These are phyloP conservation scores for Cyclura pinguis DNA, from an alignment of 2,797 vertebrate species.

Conservation along the genomic window DNA sequence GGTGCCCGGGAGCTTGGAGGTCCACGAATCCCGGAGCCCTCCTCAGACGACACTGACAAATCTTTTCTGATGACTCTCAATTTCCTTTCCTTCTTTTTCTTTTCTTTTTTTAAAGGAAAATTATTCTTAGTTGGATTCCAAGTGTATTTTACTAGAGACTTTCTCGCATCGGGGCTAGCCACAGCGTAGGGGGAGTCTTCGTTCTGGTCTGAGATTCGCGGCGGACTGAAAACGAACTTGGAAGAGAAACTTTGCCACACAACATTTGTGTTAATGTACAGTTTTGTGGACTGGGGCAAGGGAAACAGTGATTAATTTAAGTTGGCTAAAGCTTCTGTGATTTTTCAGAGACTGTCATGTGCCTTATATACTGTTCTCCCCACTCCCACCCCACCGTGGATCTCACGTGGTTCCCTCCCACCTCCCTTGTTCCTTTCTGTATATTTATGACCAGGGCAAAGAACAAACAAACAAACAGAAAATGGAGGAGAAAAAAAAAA, in stretches of 20 bases:
- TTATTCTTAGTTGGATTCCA: slow-evolving; percentile 87
- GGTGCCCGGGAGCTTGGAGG: slow-evolving; percentile 91
- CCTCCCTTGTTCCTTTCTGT: slow-evolving; percentile 84
- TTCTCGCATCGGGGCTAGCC: slow-evolving; percentile 87
- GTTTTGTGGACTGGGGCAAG: slow-evolving; percentile 92
- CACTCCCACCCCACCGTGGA: slow-evolving; percentile 76
- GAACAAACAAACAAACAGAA: slow-evolving; percentile 69
- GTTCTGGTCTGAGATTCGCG: slow-evolving; percentile 79
- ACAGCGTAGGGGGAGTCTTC: slow-evolving; percentile 80
- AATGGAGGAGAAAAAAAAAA: slow-evolving; percentile 52
- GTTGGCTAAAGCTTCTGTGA: slow-evolving; percentile 91
- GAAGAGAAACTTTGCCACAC: slow-evolving; percentile 88
- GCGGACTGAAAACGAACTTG: slow-evolving; percentile 84
- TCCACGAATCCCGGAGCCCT: slow-evolving; percentile 96
- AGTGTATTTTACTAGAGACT: slow-evolving; percentile 90
- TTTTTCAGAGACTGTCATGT: slow-evolving; percentile 90
- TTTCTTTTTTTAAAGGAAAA: slow-evolving; percentile 82
- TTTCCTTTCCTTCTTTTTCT: slow-evolving; percentile 25
- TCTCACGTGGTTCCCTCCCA: slow-evolving; percentile 73
- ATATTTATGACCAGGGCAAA: slow-evolving; percentile 89
- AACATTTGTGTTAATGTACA: slow-evolving; percentile 98
- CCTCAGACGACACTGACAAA: slow-evolving; percentile 98
- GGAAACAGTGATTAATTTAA: slow-evolving; percentile 90
- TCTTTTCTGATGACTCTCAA: slow-evolving; percentile 94
- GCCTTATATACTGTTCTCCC: slow-evolving; percentile 91